Evolutionary conservation across 1,140 invertebrate species (phyloP).

Genomic region (Amyelois transitella): DNA sequence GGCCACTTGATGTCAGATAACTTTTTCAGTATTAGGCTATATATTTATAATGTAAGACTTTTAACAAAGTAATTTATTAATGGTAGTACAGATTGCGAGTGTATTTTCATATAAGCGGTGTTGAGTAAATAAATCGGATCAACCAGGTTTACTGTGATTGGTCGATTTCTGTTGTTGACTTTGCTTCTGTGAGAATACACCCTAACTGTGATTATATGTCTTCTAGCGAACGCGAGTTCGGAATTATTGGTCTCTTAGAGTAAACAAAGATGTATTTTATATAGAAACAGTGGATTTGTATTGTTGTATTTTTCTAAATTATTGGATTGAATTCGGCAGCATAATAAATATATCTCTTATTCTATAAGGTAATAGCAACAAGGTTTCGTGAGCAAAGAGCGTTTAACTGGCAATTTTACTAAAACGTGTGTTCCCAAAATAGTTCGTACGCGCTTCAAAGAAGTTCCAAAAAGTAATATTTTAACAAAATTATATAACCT

Average conservation of each 20-base stretch:
- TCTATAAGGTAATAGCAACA: background rate
- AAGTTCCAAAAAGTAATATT: too few species aligned
- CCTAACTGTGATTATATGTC: slow-evolving; percentile 31
- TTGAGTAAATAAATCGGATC: too few species aligned
- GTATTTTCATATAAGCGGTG: too few species aligned
- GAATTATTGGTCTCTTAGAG: slow-evolving; percentile 47
- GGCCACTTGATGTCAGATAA: slow-evolving; percentile 32
- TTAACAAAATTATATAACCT: too few species aligned
- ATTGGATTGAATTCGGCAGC: slow-evolving; percentile 33
- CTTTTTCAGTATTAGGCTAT: slow-evolving; percentile 67
- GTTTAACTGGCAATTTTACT: too few species aligned
- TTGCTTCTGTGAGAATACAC: too few species aligned
- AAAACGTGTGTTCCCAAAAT: too few species aligned
- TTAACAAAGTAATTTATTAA: slow-evolving; percentile 47
- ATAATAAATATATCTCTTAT: slow-evolving; percentile 25
- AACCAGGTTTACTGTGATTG: too few species aligned
- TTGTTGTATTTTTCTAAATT: slow-evolving; percentile 58
- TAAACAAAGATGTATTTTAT: slow-evolving; percentile 46
- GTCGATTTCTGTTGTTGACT: too few species aligned
- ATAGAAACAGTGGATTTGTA: slow-evolving; percentile 35
- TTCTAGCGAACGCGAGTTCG: slow-evolving; percentile 27
- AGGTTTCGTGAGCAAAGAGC: background rate
- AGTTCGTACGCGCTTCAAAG: too few species aligned
- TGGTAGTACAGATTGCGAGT: background rate
- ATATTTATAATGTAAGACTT: slow-evolving; percentile 53